Conservation (phyloP, 2,113 vertebrate genomes). For the Scytalopus superciliaris region DNA sequence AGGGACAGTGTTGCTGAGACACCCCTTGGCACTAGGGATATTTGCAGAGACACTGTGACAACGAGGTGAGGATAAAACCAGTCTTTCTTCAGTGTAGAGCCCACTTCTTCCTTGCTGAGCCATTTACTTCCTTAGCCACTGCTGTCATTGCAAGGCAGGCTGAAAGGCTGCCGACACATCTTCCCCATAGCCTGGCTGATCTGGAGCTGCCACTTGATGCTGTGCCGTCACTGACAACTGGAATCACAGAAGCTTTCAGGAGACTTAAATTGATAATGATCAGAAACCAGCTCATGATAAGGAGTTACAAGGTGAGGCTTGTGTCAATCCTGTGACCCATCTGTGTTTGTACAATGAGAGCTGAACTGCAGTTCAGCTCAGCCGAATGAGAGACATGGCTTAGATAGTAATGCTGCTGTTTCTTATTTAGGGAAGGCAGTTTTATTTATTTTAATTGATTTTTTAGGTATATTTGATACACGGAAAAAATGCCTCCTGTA, state of each 20-base stretch:
- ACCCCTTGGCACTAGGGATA: neutral
- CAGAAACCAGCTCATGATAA: neutral
- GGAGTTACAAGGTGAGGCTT: slow-evolving; percentile 3
- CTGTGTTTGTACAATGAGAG: neutral
- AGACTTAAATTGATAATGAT: neutral
- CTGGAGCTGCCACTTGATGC: neutral
- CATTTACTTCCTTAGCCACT: neutral
- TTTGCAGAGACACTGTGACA: neutral
- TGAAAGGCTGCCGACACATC: neutral
- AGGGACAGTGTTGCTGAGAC: neutral
- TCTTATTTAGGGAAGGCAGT: neutral
- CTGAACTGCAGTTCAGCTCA: neutral
- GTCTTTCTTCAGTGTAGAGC: neutral
- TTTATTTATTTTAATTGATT: neutral
- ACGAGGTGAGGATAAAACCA: neutral
- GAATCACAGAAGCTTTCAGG: neutral
- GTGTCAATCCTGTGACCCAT: neutral
- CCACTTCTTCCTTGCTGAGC: neutral
- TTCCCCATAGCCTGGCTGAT: neutral
- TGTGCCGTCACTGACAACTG: neutral
- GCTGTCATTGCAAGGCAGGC: neutral
- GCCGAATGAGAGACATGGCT: neutral
- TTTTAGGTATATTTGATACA: neutral
- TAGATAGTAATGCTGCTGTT: neutral
- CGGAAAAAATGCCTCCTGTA: neutral